Conservation (phyloP, 2,888 invertebrate species). For the Ochropleura plecta region DNA sequence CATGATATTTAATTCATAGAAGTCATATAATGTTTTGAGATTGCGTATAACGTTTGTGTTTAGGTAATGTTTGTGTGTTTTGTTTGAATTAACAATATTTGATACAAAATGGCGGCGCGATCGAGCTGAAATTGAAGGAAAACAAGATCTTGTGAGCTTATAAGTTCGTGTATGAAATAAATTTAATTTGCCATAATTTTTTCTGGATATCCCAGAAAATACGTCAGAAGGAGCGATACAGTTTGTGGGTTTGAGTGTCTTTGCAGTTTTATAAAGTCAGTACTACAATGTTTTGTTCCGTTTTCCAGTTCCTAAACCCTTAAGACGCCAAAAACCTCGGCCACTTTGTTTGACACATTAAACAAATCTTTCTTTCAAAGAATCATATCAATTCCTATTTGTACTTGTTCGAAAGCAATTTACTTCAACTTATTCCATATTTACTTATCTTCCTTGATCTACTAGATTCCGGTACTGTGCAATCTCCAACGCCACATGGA, state of each 20-base stretch:
- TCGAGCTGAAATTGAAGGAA: constrained; percentile 27
- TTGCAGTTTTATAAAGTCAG: neutral
- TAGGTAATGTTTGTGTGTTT: constrained; percentile 50
- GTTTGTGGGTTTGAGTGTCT: neutral
- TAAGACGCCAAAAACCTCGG: neutral
- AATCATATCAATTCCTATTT: constrained; percentile 30
- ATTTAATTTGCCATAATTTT: neutral
- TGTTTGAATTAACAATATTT: constrained; percentile 45
- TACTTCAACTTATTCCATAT: constrained; percentile 46
- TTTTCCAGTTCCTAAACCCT: neutral
- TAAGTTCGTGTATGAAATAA: neutral
- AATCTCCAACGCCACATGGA: constrained; percentile 21
- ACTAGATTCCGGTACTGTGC: constrained; percentile 16
- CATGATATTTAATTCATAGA: constrained; percentile 59
- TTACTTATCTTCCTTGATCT: constrained; percentile 47
- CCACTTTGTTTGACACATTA: constrained; percentile 43
- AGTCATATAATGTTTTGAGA: constrained; percentile 52
- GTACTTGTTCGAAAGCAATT: constrained; percentile 57
- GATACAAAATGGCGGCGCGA: constrained; percentile 36
- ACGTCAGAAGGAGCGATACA: neutral
- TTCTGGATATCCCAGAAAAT: neutral
- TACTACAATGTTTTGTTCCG: neutral
- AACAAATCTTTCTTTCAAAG: constrained; percentile 24
- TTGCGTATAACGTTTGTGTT: constrained; percentile 58
- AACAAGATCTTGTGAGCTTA: constrained; percentile 4